Percentiles rank a stretch among this genome's conserved stretches.
Evolutionary conservation across 37 sponge, comb jelly and placozoan genomes (phyloP).

Genomic region (Hexactinellida sp.): DNA sequence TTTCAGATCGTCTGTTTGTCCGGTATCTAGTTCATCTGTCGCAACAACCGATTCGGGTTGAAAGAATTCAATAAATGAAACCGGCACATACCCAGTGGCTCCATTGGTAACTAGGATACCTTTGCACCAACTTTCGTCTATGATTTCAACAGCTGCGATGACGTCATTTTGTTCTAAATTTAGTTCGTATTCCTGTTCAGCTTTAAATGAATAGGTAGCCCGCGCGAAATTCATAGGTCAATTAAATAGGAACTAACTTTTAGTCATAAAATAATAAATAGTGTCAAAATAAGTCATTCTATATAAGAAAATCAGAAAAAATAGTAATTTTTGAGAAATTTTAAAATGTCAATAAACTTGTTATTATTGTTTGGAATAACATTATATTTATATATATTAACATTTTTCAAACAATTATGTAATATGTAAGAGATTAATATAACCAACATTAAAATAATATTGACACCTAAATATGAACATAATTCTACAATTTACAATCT

Average conservation of each 20-base stretch:
- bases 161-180: not conserved
- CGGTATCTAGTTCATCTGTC: not conserved
- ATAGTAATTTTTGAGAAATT: too few species aligned
- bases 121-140: constrained; percentile 15
- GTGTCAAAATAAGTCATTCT: not conserved
- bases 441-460: too few species aligned
- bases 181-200: not conserved
- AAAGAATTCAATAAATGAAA: constrained; percentile 3
- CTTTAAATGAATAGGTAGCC: not conserved
- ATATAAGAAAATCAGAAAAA: not conserved
- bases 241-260: not conserved
- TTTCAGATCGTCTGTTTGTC: not conserved
- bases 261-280: not conserved
- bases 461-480: too few species aligned
- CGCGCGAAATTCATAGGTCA: not conserved
- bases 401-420: too few species aligned
- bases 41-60: constrained; percentile 16
- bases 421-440: too few species aligned
- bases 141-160: not conserved
- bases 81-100: not conserved
- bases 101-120: constrained; percentile 5
- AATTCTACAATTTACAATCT: too few species aligned
- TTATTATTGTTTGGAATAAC: too few species aligned
- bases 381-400: too few species aligned
- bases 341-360: too few species aligned